Evolutionary conservation across 2,888 invertebrate genomes (phyloP), one percentile per base, ranked within the genome.

Genomic region (Tachina grossa): DNA sequence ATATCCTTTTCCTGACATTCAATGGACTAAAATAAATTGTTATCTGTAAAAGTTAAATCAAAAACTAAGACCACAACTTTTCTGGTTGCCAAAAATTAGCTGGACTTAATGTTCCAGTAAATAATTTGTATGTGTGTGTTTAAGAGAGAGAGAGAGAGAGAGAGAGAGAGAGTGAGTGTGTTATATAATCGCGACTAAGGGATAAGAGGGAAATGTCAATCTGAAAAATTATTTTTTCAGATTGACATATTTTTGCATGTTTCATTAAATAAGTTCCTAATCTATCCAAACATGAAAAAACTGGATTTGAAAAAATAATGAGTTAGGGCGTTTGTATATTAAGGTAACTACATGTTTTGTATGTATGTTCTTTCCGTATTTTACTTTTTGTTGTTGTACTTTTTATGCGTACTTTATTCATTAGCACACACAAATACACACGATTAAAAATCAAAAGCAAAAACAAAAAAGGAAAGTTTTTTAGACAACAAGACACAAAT

Each of bases 21-120:
- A 53, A 3, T 39, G 45, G 75, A 51, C 71, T 39, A 47, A 72
- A 63, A 79, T 75, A 65, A 82, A 75, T 78, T 83, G 66, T 76
- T 83, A 85, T 85, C 83, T 75, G 43, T 22, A 51, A 31, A 31
- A 76, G 68, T 80, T 85, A 71, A 79, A 85, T 85, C 76, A 49
- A 69, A 72, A 49, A 80, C 61, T 13, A 43, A 81, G 71, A 79
- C 85, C 76, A 83, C 83, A 85, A 75, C n/a, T 68, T 68, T 76
- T 85, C 61, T 83, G 72, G 80, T 72, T 83, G 83, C 83, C 85
- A 85, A 80, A 85, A 85, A 85, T 83, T 85, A 83, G 83, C 79
- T 68, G 66, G 79, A 79, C 78, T 79, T 43, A 55, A 11, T 31
- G 39, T n/a, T 13, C 9, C 1, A 31, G 16, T n/a, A n/a, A 9